A percentile compares a stretch with the other conserved stretches of the same genome.
Conservation (phyloP, 2,797 vertebrate species). For the Hoplostethus mediterraneus region DNA sequence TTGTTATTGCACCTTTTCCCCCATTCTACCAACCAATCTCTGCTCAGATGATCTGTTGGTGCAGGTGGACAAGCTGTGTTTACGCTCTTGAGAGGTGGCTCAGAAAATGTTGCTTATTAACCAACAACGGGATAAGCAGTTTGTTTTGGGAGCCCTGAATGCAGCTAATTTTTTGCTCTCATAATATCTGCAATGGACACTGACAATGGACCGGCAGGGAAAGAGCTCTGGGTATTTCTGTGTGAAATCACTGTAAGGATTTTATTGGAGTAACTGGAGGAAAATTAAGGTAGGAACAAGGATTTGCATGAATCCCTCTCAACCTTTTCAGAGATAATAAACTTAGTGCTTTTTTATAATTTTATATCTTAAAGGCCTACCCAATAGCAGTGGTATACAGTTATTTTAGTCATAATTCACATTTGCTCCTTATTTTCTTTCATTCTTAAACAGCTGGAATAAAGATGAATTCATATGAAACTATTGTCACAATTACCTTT, state of each 20-base stretch:
- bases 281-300: conserved; percentile 60
- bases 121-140: background rate
- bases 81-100: conserved; percentile 14
- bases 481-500: background rate
- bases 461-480: background rate
- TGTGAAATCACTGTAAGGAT: conserved; percentile 47
- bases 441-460: background rate
- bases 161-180: conserved; percentile 5
- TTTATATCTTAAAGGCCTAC: background rate
- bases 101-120: background rate
- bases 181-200: background rate
- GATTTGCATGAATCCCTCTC: background rate
- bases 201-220: conserved; percentile 36
- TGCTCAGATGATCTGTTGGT: conserved; percentile 27
- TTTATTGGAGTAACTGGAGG: conserved; percentile 39
- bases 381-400: background rate
- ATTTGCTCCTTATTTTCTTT: background rate
- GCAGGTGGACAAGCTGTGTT: conserved; percentile 38
- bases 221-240: conserved; percentile 29
- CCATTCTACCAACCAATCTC: conserved; percentile 25
- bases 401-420: background rate
- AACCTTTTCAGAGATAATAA: background rate
- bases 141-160: background rate
- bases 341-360: background rate
- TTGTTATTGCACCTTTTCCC: background rate